Evolutionary conservation across 2,888 invertebrate genomes (phyloP).

Genomic region (Drosophila pegasa): DNA sequence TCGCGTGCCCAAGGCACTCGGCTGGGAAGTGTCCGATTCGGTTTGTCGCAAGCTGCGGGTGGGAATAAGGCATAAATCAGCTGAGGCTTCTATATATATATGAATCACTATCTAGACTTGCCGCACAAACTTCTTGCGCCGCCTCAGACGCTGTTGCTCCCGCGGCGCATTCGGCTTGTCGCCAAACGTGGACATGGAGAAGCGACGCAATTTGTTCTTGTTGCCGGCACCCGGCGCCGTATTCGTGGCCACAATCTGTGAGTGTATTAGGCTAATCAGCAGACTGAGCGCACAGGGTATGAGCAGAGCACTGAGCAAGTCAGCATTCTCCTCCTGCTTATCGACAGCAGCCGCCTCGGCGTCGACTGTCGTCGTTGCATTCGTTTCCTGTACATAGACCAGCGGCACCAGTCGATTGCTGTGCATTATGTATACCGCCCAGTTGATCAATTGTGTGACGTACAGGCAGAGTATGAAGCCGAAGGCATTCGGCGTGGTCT

Average conservation of each 20-base stretch:
- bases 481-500: conserved; percentile 92
- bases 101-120: conserved; percentile 40
- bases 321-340: conserved; percentile 84
- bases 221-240: conserved; percentile 79
- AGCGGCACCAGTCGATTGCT: conserved; percentile 67
- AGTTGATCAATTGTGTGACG: conserved; percentile 87
- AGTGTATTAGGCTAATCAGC: conserved; percentile 91
- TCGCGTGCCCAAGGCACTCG: conserved; percentile 42
- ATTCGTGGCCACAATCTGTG: conserved; percentile 91
- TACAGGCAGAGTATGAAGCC: conserved; percentile 91
- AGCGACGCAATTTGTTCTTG: conserved; percentile 80
- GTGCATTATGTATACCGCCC: conserved; percentile 84
- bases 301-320: conserved; percentile 89
- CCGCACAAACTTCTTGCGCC: conserved; percentile 84
- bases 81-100: neutral
- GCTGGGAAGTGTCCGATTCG: conserved; percentile 63
- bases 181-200: conserved; percentile 69
- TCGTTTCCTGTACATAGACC: conserved; percentile 34
- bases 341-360: neutral
- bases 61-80: neutral
- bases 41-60: conserved; percentile 70
- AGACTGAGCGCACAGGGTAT: conserved; percentile 91
- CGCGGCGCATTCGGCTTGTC: conserved; percentile 64
- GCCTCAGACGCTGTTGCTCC: conserved; percentile 72
- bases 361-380: conserved; percentile 31